These are phyloP conservation scores for Limnephilus rhombicus DNA, from an alignment of 2,888 invertebrate genomes.

Conservation along the genomic window DNA sequence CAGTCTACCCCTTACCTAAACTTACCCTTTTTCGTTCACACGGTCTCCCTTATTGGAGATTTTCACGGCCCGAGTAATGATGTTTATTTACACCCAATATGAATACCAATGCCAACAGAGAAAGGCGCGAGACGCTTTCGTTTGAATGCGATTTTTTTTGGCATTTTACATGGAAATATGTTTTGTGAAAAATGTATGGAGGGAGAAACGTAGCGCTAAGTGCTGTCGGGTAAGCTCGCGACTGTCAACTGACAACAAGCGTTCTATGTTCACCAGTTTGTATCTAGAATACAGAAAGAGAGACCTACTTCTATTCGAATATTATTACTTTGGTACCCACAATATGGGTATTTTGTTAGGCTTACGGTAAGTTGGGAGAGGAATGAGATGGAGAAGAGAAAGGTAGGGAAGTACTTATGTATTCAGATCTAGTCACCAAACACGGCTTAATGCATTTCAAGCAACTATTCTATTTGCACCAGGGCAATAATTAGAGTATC, in stretches of 20 bases:
- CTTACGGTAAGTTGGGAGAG: too few relatives aligned
- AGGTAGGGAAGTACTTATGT: too few relatives aligned
- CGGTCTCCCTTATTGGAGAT: slow-evolving; percentile 12
- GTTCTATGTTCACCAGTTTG: neutral
- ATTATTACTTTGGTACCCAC: too few relatives aligned
- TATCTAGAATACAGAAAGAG: neutral
- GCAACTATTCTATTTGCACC: too few relatives aligned
- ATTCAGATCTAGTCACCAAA: too few relatives aligned
- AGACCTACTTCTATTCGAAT: neutral
- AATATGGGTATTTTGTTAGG: too few relatives aligned
- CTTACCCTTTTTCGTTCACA: slow-evolving; percentile 13
- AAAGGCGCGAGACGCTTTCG: neutral
- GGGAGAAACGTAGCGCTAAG: neutral
- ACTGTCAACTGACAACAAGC: neutral
- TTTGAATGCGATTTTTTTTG: slow-evolving; percentile 16
- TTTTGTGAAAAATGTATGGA: slow-evolving; percentile 1
- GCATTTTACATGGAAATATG: slow-evolving; percentile 1
- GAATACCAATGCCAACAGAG: slow-evolving; percentile 55
- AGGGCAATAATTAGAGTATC: too few relatives aligned
- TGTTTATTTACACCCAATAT: slow-evolving; percentile 62
- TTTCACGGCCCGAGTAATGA: slow-evolving; percentile 56
- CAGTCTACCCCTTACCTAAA: neutral
- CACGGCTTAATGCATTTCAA: too few relatives aligned
- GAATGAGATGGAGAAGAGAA: too few relatives aligned
- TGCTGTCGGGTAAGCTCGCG: neutral